Conservation (phyloP, 2,888 invertebrate genomes). For the Leptinotarsa haldemani region DNA sequence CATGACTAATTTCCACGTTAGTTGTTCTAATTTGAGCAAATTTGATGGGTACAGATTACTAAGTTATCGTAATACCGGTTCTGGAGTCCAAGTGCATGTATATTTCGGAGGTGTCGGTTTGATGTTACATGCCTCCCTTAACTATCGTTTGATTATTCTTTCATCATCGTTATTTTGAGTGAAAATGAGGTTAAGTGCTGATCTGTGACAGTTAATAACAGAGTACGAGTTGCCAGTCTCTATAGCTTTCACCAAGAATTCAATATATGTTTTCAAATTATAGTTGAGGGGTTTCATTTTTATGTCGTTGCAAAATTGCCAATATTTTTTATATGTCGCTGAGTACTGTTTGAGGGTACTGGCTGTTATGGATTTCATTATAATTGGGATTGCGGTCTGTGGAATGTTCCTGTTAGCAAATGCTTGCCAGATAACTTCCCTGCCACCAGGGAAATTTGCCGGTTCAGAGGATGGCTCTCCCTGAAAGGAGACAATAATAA, state of each 20-base stretch:
- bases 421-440: neutral
- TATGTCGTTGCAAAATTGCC: no score
- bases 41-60: neutral
- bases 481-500: no score
- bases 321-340: no score
- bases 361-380: neutral
- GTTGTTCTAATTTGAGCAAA: neutral
- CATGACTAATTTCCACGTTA: neutral
- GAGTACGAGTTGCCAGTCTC: slow-evolving; percentile 9
- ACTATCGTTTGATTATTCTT: neutral
- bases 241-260: neutral
- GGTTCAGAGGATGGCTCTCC: no score
- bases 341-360: slow-evolving; percentile 2
- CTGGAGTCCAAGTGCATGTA: neutral
- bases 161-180: neutral
- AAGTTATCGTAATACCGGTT: neutral
- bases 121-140: neutral
- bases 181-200: neutral
- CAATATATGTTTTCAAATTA: neutral
- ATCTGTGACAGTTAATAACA: slow-evolving; percentile 4
- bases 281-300: no score
- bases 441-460: no score
- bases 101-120: neutral
- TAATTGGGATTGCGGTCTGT: slow-evolving; percentile 10
- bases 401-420: neutral